Evolutionary conservation across 2,113 vertebrate species (phyloP).

Genomic region (Cichladusa arquata): DNA sequence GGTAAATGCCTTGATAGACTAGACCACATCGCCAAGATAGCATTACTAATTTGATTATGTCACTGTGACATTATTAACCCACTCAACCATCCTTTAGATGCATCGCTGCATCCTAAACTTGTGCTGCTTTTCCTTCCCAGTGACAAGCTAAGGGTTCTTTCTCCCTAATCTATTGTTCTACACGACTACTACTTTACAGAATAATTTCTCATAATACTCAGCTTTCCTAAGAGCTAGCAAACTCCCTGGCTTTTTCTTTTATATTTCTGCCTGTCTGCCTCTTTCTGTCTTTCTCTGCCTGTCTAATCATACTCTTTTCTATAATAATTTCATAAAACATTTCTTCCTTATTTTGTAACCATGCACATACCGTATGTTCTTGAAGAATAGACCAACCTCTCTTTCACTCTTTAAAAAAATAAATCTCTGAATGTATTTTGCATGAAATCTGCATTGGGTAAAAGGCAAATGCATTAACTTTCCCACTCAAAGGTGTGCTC

Average conservation of each 20-base stretch:
- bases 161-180: constrained; percentile 45
- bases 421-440: not conserved
- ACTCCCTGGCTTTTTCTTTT: not conserved
- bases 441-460: not conserved
- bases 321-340: constrained; percentile 9
- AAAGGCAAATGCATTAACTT: constrained; percentile 15
- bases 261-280: not conserved
- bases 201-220: constrained; percentile 20
- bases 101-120: constrained; percentile 41
- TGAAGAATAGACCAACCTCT: not conserved
- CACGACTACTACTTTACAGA: not conserved
- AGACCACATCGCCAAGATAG: constrained; percentile 14
- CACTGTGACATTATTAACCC: constrained; percentile 57
- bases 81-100: constrained; percentile 52
- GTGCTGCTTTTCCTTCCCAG: not conserved
- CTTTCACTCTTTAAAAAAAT: not conserved
- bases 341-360: constrained; percentile 4
- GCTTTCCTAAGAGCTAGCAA: not conserved
- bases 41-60: constrained; percentile 66
- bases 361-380: not conserved
- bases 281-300: not conserved
- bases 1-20: constrained; percentile 54
- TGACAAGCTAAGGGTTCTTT: constrained; percentile 14
- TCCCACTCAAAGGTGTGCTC: not conserved
- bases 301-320: not conserved